phyloP scores from a whole-genome alignment of 2,113 vertebrate genomes.

The Electrona antarctica region DNA sequence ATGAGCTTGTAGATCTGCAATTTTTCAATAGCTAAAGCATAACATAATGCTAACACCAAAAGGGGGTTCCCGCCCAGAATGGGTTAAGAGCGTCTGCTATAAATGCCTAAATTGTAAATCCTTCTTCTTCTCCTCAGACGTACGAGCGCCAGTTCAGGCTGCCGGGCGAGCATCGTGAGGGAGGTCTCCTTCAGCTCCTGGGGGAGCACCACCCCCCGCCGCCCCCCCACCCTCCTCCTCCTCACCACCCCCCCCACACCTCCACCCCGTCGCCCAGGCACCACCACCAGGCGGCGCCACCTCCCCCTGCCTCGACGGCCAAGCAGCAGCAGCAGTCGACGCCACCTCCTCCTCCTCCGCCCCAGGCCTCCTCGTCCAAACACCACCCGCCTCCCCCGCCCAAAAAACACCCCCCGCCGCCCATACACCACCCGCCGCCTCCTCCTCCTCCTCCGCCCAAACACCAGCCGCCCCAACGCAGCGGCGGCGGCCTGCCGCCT shows the following conservation, averaged over 20 bases:
- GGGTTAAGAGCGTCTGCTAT: too few species aligned
- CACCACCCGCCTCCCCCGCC: constrained; percentile 48
- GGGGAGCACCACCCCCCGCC: constrained; percentile 78
- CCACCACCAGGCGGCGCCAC: constrained; percentile 80
- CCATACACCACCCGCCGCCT: constrained; percentile 69
- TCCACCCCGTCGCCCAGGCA: constrained; percentile 51
- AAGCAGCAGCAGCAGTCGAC: too few species aligned
- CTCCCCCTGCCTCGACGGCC: constrained; percentile 31
- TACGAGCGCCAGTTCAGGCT: constrained; percentile 91
- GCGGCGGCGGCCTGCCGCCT: constrained; percentile 47
- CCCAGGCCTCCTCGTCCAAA: constrained; percentile 77
- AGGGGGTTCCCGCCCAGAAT: too few species aligned
- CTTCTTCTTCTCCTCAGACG: constrained; percentile 76
- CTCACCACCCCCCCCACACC: constrained; percentile 78
- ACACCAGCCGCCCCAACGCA: constrained; percentile 80
- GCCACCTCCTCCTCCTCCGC: constrained; percentile 84
- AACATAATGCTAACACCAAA: too few species aligned
- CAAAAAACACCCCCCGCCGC: constrained; percentile 50
- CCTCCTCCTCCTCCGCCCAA: constrained; percentile 86
- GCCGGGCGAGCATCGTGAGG: constrained; percentile 83
- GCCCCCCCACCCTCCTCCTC: constrained; percentile 58
- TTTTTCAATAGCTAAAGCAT: too few species aligned
- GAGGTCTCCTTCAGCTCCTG: constrained; percentile 88
- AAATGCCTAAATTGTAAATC: too few species aligned
- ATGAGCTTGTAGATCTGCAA: too few species aligned